phyloP scores from a whole-genome alignment of 2,113 vertebrate species.

The Archilochus colubris region DNA sequence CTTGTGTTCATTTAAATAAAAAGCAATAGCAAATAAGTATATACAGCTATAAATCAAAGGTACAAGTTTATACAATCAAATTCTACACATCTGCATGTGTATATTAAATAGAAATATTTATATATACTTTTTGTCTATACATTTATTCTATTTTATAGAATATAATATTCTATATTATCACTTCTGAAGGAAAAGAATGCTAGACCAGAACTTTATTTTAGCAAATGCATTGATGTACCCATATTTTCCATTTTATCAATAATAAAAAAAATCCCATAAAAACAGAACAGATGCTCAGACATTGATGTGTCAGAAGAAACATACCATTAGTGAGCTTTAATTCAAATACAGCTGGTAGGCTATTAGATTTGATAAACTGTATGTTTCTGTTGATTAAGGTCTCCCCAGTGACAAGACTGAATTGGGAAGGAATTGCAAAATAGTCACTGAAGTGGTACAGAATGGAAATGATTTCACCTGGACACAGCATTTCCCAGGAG shows the following conservation, averaged over 20 bases:
- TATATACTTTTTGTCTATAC: background rate
- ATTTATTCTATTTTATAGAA: background rate
- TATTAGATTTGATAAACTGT: background rate
- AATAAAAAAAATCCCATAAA: background rate
- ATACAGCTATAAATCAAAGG: background rate
- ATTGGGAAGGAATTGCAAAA: conserved; percentile 85
- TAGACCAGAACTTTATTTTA: background rate
- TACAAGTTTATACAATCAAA: background rate
- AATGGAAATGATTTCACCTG: conserved; percentile 86
- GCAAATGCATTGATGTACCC: background rate
- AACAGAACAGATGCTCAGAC: background rate
- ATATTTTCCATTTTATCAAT: background rate
- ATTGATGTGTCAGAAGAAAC: background rate
- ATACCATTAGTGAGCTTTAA: background rate
- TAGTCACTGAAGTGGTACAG: conserved; percentile 87
- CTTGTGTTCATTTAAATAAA: background rate
- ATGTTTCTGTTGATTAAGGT: conserved; percentile 67
- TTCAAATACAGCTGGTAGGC: background rate
- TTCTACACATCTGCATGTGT: background rate
- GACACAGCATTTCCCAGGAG: conserved; percentile 84
- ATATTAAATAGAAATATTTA: background rate
- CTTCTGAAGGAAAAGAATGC: background rate
- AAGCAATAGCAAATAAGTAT: background rate
- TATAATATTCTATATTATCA: background rate
- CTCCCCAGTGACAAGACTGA: conserved; percentile 81